A percentile compares a stretch with the other conserved stretches of the same genome.
Conservation (phyloP, 1,140 invertebrate species). For the Schlechtendalia chinensis region DNA sequence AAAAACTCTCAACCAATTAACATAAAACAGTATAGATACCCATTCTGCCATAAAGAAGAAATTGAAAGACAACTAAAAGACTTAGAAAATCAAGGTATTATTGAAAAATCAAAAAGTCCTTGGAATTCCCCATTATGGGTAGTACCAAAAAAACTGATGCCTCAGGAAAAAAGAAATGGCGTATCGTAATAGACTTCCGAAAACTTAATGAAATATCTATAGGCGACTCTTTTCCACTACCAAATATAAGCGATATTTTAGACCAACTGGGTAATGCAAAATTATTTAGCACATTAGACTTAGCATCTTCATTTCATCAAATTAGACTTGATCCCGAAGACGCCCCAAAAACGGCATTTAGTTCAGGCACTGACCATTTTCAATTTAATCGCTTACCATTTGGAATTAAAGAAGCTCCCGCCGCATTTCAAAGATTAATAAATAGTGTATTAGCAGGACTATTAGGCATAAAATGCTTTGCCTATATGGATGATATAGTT, state of each 20-base stretch:
- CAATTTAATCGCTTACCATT: neutral
- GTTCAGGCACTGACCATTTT: neutral
- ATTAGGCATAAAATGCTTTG: too few relatives aligned
- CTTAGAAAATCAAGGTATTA: neutral
- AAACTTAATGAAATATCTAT: neutral
- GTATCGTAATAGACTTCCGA: neutral
- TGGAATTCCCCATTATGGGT: neutral
- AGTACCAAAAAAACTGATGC: too few relatives aligned
- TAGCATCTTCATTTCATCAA: neutral
- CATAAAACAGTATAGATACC: conserved; percentile 4
- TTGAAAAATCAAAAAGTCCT: neutral
- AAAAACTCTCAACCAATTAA: too few relatives aligned
- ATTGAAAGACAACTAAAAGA: too few relatives aligned
- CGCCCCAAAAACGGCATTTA: neutral
- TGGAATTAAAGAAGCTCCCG: conserved; percentile 3
- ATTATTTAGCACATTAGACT: neutral
- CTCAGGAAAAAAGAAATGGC: too few relatives aligned
- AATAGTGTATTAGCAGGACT: too few relatives aligned
- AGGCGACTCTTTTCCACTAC: neutral
- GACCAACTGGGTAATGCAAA: neutral
- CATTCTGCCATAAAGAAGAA: neutral
- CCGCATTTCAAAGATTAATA: too few relatives aligned
- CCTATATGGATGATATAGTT: too few relatives aligned
- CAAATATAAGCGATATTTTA: neutral
- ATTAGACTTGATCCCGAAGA: neutral